Evolutionary conservation across 2,888 invertebrate species (phyloP).

Genomic region (Ophion ellenae): DNA sequence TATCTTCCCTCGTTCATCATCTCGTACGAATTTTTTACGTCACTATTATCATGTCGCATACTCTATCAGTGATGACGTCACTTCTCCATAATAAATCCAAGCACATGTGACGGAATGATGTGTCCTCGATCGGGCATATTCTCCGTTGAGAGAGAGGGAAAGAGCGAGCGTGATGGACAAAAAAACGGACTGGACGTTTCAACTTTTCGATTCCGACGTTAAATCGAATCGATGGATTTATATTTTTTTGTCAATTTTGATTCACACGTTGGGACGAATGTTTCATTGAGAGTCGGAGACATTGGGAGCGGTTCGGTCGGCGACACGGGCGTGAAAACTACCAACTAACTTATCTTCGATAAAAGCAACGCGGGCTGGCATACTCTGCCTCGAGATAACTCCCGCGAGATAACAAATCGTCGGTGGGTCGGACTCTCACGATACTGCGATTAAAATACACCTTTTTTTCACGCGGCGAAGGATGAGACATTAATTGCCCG

Average conservation of each 20-base stretch:
- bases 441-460: conserved; percentile 30
- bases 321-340: conserved; percentile 71
- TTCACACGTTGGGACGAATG: conserved; percentile 21
- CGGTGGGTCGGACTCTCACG: conserved; percentile 46
- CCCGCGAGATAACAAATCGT: conserved; percentile 58
- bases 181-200: neutral
- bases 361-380: conserved; percentile 67
- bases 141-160: neutral
- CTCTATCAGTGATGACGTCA: conserved; percentile 34
- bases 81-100: conserved; percentile 11
- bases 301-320: conserved; percentile 48
- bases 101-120: neutral
- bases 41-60: conserved; percentile 30
- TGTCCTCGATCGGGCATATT: conserved; percentile 35
- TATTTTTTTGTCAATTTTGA: conserved; percentile 22
- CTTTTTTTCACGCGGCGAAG: conserved; percentile 11
- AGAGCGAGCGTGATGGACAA: neutral
- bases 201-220: conserved; percentile 1
- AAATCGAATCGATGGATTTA: neutral
- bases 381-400: conserved; percentile 58
- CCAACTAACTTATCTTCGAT: conserved; percentile 80
- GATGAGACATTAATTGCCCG: neutral
- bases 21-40: conserved; percentile 35
- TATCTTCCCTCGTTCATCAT: conserved; percentile 43
- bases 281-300: conserved; percentile 19